phyloP scores from a whole-genome alignment of 2,113 vertebrate genomes.

The Vidua macroura region DNA sequence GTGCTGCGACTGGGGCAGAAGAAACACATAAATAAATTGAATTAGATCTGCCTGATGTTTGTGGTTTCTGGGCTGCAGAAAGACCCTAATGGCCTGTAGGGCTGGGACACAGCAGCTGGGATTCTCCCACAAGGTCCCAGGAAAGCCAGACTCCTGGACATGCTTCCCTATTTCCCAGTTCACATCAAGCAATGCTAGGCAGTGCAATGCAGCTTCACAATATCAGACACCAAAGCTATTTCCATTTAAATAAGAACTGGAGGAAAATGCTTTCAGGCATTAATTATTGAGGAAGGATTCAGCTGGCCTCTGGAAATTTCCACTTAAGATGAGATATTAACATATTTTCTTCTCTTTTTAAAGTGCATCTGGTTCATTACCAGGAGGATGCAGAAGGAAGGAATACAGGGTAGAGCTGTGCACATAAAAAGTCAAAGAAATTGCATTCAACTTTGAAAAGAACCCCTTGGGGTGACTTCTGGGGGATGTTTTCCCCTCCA shows the following conservation, averaged over 20 bases:
- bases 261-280: not conserved
- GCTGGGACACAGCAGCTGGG: not conserved
- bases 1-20: not conserved
- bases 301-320: not conserved
- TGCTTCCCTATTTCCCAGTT: not conserved
- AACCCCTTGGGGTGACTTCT: not conserved
- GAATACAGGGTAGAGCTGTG: not conserved
- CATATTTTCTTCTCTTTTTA: not conserved
- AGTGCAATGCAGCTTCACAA: not conserved
- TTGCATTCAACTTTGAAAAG: not conserved
- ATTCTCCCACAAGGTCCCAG: not conserved
- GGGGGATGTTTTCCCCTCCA: too few relatives aligned
- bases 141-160: not conserved
- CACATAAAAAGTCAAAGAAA: not conserved
- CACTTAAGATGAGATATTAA: not conserved
- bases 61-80: not conserved
- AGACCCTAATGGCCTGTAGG: not conserved
- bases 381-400: not conserved
- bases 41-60: not conserved
- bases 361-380: not conserved
- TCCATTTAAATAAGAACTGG: not conserved
- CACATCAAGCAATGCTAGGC: not conserved
- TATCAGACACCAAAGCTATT: not conserved
- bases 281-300: not conserved
- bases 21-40: not conserved